A percentile compares a stretch with the other conserved stretches of the same genome.
phyloP scores from a whole-genome alignment of 2,113 vertebrate genomes.

The Bubo bubo region DNA sequence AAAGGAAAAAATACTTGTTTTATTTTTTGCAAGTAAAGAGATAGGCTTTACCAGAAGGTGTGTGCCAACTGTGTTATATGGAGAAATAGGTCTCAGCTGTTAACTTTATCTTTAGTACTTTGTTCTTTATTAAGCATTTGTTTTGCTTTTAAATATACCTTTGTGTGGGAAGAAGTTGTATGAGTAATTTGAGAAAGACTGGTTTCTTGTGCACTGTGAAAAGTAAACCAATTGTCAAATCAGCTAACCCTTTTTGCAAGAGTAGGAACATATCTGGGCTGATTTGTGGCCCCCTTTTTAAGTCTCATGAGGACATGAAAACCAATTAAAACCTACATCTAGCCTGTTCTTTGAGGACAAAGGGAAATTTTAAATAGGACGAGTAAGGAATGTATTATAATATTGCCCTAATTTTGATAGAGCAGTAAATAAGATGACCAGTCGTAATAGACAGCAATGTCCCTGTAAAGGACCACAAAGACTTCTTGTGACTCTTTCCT shows the following conservation, averaged over 20 bases:
- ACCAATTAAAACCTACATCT: constrained; percentile 18
- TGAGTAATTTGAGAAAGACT: neutral
- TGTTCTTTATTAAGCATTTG: neutral
- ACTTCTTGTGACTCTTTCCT: neutral
- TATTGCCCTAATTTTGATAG: neutral
- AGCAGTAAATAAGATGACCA: neutral
- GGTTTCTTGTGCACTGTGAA: neutral
- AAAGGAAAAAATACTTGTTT: neutral
- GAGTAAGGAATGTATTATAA: neutral
- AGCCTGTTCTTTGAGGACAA: neutral
- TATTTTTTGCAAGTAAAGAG: neutral
- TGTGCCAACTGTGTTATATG: neutral
- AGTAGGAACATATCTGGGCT: neutral
- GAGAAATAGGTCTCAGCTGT: neutral
- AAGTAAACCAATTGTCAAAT: neutral
- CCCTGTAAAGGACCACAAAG: neutral
- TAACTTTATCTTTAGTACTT: neutral
- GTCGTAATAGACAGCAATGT: neutral
- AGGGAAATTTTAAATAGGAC: neutral
- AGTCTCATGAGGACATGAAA: neutral
- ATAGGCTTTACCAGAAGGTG: neutral
- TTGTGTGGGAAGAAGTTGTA: neutral
- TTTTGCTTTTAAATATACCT: neutral
- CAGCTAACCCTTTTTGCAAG: neutral
- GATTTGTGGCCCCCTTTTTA: neutral